Evolutionary conservation across 1,140 invertebrate species (phyloP), one percentile per base, ranked within the genome.

Genomic region (Epicauta chinensis): DNA sequence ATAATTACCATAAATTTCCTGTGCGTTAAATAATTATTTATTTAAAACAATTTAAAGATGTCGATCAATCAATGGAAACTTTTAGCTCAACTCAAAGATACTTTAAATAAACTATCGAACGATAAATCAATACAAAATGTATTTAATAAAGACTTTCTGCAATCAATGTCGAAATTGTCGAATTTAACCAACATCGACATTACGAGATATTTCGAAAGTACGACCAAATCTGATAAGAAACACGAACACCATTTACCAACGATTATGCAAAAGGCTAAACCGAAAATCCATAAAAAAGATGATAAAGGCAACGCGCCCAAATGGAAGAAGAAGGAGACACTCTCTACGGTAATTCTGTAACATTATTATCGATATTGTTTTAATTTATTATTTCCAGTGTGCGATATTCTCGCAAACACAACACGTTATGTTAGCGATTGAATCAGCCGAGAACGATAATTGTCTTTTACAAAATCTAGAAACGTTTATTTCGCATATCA

Each of bases 401-500:
- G 78, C 76, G 42, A 79, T 86, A 49, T 67, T 76, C 34, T 80
- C 81, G 1, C 75, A 84, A 58, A 88, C 85, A 6, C 76, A 74
- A 45, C 81, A 84, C 58, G 75, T 89, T 30, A 77, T 89, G 47
- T 76, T 75, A 11, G 79, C 79, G 13, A 74, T 89, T 30, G 69
- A 71, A 16, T 71, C 71, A 15, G 82, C 85, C 0, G 75, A 79
- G 58, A 81, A 29, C 10, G 36, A 56, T 9, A 31, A 15, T 34
- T 13, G 42, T 11, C 45, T 56, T 11, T 29, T 46, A 30, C 15
- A n/a, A 9, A 12, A 69, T 71, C 12, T 84, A 2, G 80, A 87
- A 60, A 81, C 86, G 61, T 74, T 91, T 11, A 78, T 83, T 39
- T 67, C 71, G 9, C 86, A 89, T 65, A 63, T 92, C 1, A 75